Percentiles rank a stretch among this genome's conserved stretches.
Evolutionary conservation across 2,797 vertebrate species (phyloP).

Genomic region (Clarias platycephalus): DNA sequence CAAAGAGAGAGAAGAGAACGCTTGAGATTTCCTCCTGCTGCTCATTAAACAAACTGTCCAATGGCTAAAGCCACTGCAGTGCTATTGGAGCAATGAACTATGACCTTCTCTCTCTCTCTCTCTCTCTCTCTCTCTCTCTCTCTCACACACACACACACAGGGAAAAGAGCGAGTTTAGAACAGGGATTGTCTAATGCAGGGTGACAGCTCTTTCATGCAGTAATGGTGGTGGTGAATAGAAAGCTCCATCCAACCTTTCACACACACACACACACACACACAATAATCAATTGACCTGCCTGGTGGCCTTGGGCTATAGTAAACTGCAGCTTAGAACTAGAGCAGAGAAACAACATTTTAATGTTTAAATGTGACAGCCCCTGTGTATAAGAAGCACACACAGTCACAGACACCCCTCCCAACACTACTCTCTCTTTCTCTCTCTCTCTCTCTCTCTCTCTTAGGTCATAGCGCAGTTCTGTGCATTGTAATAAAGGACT

Average conservation of each 20-base stretch:
- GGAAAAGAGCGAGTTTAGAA: constrained; percentile 49
- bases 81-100: constrained; percentile 56
- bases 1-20: neutral
- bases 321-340: constrained; percentile 41
- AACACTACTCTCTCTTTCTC: neutral
- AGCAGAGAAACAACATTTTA: constrained; percentile 28
- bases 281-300: constrained; percentile 50
- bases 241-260: constrained; percentile 71
- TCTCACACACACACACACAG: neutral
- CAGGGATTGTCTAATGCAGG: constrained; percentile 72
- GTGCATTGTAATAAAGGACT: constrained; percentile 47
- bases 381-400: constrained; percentile 45
- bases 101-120: constrained; percentile 66
- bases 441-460: neutral
- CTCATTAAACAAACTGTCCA: neutral
- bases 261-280: constrained; percentile 33
- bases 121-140: constrained; percentile 43
- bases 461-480: constrained; percentile 29
- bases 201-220: constrained; percentile 81
- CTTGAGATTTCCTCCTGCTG: neutral
- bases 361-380: constrained; percentile 51
- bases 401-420: neutral
- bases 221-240: constrained; percentile 78
- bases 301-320: constrained; percentile 46
- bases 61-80: constrained; percentile 17